Evolutionary conservation across 1,140 invertebrate genomes (phyloP), one percentile per base, ranked within the genome.

Genomic region (Drosophila aff.): DNA sequence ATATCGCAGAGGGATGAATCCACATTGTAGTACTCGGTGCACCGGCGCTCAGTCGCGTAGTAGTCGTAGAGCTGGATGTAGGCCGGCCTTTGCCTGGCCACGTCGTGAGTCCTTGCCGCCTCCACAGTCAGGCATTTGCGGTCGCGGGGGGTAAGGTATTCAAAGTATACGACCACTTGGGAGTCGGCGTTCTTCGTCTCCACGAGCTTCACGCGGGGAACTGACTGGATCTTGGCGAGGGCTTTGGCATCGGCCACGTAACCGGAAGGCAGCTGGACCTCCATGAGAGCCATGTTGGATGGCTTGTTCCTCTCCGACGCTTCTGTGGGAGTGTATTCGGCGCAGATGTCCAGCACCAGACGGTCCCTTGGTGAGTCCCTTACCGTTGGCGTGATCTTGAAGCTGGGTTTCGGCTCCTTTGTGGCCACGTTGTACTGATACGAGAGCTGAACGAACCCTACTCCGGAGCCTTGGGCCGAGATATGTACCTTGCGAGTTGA

Each of bases 21-120:
- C 26, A 96, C 94, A 81, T 95, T 94, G 84, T 97, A 97, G 93
- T 97, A 97, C 75, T 95, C 95, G 64, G 96, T 94, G 18, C 96
- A 96, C 90, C 94, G 93, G 72, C 95, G 94, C 40, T 85, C 95
- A 95, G 94, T 96, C 85, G 98, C 96, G 84, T 99, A 99, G 92
- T 99, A 99, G 89, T 99, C 97, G 85, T 97, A 99, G 50, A 98
- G 94, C 9, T 94, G 94, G n/a, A 99, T 96, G 41, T 96, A 95
- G 6, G 97, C 96, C 23, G 97, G 96, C 87, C 96, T 96, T 83
- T 98, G 97, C 79, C 96, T 95, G 3, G 97, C 97, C 10, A 98
- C 97, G 92, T 96, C 96, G 86, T 96, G 96, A 3, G 96, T 96
- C 80, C 97, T 95, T 80, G 96, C 96, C 1, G 97, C 97, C 15